Percentiles rank a stretch among this genome's conserved stretches.
These are phyloP conservation scores for Tetramorium parvispinum DNA, from an alignment of 1,140 invertebrate genomes.

Conservation along the genomic window DNA sequence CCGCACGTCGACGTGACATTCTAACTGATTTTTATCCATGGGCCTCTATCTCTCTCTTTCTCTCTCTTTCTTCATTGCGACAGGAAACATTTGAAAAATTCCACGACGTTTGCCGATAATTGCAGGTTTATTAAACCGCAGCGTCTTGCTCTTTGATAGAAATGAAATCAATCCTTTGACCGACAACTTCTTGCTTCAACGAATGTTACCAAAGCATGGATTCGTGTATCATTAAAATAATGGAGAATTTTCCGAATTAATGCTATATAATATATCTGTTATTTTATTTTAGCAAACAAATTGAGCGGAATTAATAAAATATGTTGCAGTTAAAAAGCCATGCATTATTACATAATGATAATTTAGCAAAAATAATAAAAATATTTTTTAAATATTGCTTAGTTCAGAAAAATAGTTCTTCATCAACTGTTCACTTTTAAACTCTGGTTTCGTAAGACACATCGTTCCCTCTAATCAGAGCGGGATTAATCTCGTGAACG, in stretches of 20 bases:
- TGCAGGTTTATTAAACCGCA: constrained; percentile 8
- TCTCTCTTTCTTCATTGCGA: neutral
- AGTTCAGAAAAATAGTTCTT: neutral
- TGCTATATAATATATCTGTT: neutral
- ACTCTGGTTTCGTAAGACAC: neutral
- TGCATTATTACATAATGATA: neutral
- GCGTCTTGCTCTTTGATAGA: neutral
- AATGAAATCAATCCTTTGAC: neutral
- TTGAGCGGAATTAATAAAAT: neutral
- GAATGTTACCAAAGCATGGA: neutral
- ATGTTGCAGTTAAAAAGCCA: neutral
- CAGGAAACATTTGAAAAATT: constrained; percentile 53
- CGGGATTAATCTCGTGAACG: neutral
- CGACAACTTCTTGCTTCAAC: neutral
- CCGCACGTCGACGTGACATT: constrained; percentile 53
- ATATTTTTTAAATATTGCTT: neutral
- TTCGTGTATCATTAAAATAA: neutral
- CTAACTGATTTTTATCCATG: constrained; percentile 63
- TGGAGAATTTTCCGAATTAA: neutral
- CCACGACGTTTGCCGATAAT: constrained; percentile 28
- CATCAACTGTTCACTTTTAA: neutral
- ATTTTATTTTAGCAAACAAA: neutral
- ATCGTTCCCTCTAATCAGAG: neutral
- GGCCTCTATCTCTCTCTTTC: neutral
- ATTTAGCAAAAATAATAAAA: neutral